Percentiles rank a stretch among this genome's conserved stretches.
Evolutionary conservation across 2,113 vertebrate genomes (phyloP).

Genomic region (Rissa tridactyla): DNA sequence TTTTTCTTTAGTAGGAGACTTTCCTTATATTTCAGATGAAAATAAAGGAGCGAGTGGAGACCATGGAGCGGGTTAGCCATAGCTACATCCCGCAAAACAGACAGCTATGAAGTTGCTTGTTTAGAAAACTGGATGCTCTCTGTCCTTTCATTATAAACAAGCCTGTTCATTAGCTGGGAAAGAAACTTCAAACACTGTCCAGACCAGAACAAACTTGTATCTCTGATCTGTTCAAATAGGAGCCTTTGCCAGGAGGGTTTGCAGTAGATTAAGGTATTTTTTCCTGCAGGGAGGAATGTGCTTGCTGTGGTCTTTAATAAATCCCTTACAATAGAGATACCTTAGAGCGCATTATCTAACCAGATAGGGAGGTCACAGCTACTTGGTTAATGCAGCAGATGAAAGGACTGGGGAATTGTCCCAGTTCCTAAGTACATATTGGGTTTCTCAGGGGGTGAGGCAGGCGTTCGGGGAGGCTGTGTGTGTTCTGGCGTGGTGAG

Average conservation of each 20-base stretch:
- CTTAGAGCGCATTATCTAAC: neutral
- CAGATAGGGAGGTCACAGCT: conserved; percentile 23
- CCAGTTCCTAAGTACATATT: conserved; percentile 14
- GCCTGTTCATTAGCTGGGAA: conserved; percentile 27
- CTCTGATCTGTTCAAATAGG: conserved; percentile 36
- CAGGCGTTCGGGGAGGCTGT: neutral
- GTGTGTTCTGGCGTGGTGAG: neutral
- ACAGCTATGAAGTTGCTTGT: neutral
- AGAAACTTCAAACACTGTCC: conserved; percentile 13
- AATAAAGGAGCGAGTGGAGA: neutral
- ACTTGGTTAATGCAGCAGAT: neutral
- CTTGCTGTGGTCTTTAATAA: conserved; percentile 24
- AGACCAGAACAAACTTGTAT: conserved; percentile 46
- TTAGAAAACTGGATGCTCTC: conserved; percentile 25
- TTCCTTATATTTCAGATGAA: neutral
- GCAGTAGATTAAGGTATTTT: conserved; percentile 24
- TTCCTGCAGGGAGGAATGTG: conserved; percentile 21
- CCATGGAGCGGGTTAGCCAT: neutral
- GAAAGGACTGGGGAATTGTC: conserved; percentile 6
- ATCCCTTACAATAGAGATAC: conserved; percentile 3
- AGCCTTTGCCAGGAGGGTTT: conserved; percentile 21
- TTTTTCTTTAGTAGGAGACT: neutral
- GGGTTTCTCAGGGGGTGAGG: neutral
- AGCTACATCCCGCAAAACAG: neutral
- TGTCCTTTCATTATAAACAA: conserved; percentile 46